These are phyloP conservation scores for Pseudomyrmex concolor DNA, from an alignment of 1,140 invertebrate species.

Conservation along the genomic window DNA sequence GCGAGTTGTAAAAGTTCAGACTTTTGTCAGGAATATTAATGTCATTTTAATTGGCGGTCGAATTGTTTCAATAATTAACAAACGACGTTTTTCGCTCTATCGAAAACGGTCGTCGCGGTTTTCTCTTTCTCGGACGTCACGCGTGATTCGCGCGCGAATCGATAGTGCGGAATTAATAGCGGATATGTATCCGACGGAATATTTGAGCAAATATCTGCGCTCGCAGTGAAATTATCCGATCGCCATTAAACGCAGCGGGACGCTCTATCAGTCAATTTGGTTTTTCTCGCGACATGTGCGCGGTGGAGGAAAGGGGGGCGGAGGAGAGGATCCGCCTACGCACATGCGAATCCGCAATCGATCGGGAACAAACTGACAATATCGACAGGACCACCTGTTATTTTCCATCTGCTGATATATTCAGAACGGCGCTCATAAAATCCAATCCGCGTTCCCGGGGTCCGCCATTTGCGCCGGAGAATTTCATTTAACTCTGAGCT, in stretches of 20 bases:
- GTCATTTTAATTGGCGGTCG: too few relatives aligned
- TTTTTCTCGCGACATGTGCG: constrained; percentile 25
- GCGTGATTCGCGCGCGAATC: not conserved
- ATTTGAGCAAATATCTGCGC: constrained; percentile 38
- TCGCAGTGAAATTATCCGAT: constrained; percentile 40
- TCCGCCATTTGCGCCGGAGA: not conserved
- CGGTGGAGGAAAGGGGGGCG: not conserved
- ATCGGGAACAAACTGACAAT: constrained; percentile 24
- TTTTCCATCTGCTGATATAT: not conserved
- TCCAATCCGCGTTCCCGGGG: not conserved
- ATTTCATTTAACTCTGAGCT: constrained; percentile 21
- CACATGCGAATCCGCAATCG: constrained; percentile 11
- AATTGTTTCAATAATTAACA: too few relatives aligned
- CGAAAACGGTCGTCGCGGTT: too few relatives aligned
- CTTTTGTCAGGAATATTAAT: too few relatives aligned
- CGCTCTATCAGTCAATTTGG: constrained; percentile 60
- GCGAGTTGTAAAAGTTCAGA: too few relatives aligned
- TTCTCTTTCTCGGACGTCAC: too few relatives aligned
- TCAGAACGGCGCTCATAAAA: not conserved
- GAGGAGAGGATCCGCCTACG: not conserved
- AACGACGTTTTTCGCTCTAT: too few relatives aligned
- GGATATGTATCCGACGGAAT: constrained; percentile 12
- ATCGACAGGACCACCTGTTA: not conserved
- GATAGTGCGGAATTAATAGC: constrained; percentile 35
- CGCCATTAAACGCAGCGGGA: constrained; percentile 43